A percentile compares a stretch with the other conserved stretches of the same genome.
phyloP scores from a whole-genome alignment of 1,140 invertebrate species.

The Eulimnadia texana region DNA sequence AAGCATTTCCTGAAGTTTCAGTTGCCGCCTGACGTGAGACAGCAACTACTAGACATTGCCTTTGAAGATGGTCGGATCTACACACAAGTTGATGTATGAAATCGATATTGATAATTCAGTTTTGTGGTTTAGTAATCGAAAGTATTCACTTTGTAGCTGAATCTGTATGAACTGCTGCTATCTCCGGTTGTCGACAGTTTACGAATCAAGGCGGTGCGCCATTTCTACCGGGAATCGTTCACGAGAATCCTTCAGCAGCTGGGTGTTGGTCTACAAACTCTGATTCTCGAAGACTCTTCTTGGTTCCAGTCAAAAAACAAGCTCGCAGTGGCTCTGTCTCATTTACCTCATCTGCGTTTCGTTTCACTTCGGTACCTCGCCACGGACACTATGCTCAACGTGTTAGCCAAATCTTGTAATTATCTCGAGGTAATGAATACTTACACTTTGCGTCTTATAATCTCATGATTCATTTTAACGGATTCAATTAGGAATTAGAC shows the following conservation, averaged over 20 bases:
- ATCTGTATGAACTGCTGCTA: constrained; percentile 3
- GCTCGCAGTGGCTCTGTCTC: not conserved
- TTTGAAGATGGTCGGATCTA: constrained; percentile 5
- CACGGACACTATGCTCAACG: not conserved
- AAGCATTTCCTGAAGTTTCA: constrained; percentile 9
- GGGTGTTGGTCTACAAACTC: not conserved
- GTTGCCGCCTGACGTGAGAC: not conserved
- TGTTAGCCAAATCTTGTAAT: not conserved
- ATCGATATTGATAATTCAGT: not conserved
- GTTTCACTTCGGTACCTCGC: constrained; percentile 4
- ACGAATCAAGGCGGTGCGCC: not conserved
- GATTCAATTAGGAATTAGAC: constrained; percentile 1
- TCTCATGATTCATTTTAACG: not conserved
- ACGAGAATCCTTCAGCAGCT: not conserved
- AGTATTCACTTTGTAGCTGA: constrained; percentile 2
- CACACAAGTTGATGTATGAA: not conserved
- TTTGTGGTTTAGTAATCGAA: not conserved
- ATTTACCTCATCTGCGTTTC: not conserved
- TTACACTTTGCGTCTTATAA: not conserved
- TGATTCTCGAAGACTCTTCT: not conserved
- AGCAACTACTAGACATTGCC: not conserved
- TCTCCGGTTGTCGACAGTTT: not conserved
- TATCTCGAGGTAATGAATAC: constrained; percentile 1
- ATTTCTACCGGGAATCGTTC: not conserved
- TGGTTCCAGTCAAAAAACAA: not conserved